A percentile compares a stretch with the other conserved stretches of the same genome.
These are phyloP conservation scores for Darwinula stevensoni DNA, from an alignment of 2,888 invertebrate species.

Conservation along the genomic window DNA sequence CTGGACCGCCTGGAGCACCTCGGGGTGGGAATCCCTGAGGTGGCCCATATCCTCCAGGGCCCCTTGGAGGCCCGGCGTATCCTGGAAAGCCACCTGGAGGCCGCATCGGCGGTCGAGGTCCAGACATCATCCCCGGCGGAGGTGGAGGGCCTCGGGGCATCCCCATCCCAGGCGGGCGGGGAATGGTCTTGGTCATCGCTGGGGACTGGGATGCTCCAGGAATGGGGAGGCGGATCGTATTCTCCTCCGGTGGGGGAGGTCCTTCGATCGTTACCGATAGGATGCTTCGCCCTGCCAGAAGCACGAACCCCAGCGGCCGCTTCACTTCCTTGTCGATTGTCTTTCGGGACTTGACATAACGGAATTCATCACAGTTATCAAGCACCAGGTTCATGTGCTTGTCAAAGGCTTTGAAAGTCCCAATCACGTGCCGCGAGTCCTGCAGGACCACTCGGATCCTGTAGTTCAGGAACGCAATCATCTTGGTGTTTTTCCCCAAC, in stretches of 20 bases:
- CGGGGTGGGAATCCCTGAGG: too few species aligned
- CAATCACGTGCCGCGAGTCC: slow-evolving; percentile 91
- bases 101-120: too few species aligned
- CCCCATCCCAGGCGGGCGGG: too few species aligned
- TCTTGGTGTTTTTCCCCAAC: slow-evolving; percentile 87
- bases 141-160: too few species aligned
- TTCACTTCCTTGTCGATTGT: slow-evolving; percentile 80
- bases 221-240: slow-evolving; percentile 73
- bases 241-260: slow-evolving; percentile 92
- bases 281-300: slow-evolving; percentile 83
- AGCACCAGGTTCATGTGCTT: slow-evolving; percentile 99
- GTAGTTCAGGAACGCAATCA: slow-evolving; percentile 91
- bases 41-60: too few species aligned
- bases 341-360: slow-evolving; percentile 83
- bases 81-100: too few species aligned
- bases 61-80: too few species aligned
- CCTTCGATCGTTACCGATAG: slow-evolving; percentile 96
- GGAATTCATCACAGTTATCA: slow-evolving; percentile 95
- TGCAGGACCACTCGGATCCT: slow-evolving; percentile 86
- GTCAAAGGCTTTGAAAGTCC: slow-evolving; percentile 96
- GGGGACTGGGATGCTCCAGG: slow-evolving; percentile 47
- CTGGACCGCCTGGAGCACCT: too few species aligned
- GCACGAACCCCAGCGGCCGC: slow-evolving; percentile 73
- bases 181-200: too few species aligned
- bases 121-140: too few species aligned